Conservation (phyloP, 53 echinoderm and acorn worm species). For the Apostichopus leukothele region DNA sequence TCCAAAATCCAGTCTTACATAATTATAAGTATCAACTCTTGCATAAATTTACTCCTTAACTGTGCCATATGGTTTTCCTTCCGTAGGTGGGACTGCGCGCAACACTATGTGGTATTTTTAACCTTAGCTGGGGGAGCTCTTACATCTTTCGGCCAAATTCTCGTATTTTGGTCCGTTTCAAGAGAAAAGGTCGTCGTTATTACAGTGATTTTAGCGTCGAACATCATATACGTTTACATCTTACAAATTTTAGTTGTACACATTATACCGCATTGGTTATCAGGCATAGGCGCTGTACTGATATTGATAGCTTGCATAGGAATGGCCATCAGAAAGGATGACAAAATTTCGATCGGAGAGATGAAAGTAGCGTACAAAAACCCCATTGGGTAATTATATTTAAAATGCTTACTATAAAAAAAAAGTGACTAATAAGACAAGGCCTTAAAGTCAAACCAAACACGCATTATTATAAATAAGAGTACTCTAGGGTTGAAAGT, state of each 20-base stretch:
- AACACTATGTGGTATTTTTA: not conserved
- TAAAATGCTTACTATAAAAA: too few species aligned
- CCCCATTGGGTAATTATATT: too few species aligned
- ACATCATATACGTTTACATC: slow-evolving; percentile 4
- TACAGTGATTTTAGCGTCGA: slow-evolving; percentile 31
- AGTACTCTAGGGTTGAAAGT: too few species aligned
- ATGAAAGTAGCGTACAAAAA: too few species aligned
- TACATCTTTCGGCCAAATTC: slow-evolving; percentile 10
- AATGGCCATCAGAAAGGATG: slow-evolving; percentile 4
- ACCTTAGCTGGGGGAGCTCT: slow-evolving; percentile 11
- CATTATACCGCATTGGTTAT: slow-evolving; percentile 37
- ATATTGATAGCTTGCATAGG: slow-evolving; percentile 31
- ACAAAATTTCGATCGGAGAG: not conserved
- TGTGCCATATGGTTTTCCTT: not conserved
- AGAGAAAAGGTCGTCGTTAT: slow-evolving; percentile 21
- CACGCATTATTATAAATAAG: too few species aligned
- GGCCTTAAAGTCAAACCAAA: too few species aligned
- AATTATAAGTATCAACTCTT: slow-evolving; percentile 4
- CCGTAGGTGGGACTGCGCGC: not conserved
- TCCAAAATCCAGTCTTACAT: slow-evolving; percentile 4
- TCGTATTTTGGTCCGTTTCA: slow-evolving; percentile 18
- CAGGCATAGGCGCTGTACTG: slow-evolving; percentile 8
- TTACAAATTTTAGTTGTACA: slow-evolving; percentile 21
- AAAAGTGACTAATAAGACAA: too few species aligned
- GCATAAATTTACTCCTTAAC: not conserved